Base-by-base conservation (phyloP, 2,113 vertebrate species). In the Ophthalmolycus amberensis region DNA sequence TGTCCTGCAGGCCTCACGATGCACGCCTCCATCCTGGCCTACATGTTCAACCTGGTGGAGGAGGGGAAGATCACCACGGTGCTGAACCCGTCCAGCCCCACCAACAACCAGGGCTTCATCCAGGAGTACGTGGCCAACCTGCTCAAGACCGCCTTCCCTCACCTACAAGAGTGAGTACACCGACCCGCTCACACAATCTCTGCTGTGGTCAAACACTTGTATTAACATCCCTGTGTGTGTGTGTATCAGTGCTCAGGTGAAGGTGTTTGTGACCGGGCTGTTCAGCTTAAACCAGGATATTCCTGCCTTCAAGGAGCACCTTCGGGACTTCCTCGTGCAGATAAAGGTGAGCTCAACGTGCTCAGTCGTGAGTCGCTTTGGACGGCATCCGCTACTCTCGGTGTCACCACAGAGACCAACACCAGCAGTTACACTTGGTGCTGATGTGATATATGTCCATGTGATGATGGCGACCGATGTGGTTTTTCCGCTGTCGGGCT, bases 271-370 rank as follows among this genome's bases (percentile, higher is more conserved):
- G 90, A 99, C 98, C 0, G 98, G 98, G 71, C 96, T 99, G 90
- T 99, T 99, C 97, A 99, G 98, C 91, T 95, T 99, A 94, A 99
- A 99, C 95, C 98, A 99, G 93, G 98, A 99, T 96, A 99, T 99
- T 95, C 97, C 98, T 90, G 98, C 98, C 72, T 99, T 99, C 93
- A 99, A 99, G 92, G 98, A 99, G 86, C 98, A 99, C 81, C 95
- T 99, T 85, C 94, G 98, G 94, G 98, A 99, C 94, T 99, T 99
- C 94, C 95, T 99, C 14, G 98, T 99, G 50, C 98, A 99, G 88
- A 99, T 99, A 87, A 99, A 99, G 97, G 98, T 99, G 95, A 67
- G 93, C 25, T 14, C 50, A 18, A 2, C 20, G 46, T 15, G 15
- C 46, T 48, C 44, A 5, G 1, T 46, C 14, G 20, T 7, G 20